Conservation (phyloP, 30 jellyfish, hydroid and myxozoan genomes). For the Turritopsis dohrnii region DNA sequence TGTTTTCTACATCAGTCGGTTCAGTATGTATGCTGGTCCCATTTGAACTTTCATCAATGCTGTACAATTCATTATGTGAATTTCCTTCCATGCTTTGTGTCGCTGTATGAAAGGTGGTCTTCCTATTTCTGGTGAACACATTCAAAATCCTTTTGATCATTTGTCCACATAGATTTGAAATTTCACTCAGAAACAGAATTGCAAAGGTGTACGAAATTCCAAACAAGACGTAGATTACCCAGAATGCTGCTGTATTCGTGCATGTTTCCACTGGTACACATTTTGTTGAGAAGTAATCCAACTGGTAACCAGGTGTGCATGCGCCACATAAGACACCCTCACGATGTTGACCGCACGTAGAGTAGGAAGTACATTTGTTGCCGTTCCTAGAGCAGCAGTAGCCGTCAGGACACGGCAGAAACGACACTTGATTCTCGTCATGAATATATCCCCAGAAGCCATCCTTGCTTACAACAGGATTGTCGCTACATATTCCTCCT, state of each 20-base stretch:
- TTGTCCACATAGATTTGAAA: not conserved
- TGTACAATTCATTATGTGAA: not conserved
- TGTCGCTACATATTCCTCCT: not conserved
- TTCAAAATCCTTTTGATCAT: not conserved
- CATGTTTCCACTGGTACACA: slow-evolving; percentile 20
- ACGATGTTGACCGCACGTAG: not conserved
- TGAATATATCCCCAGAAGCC: slow-evolving; percentile 34
- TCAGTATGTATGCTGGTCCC: not conserved
- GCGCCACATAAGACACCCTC: slow-evolving; percentile 10
- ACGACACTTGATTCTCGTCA: not conserved
- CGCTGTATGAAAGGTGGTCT: not conserved
- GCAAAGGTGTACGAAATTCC: not conserved
- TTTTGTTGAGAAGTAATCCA: slow-evolving; percentile 18
- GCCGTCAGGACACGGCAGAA: slow-evolving; percentile 17
- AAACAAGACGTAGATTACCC: slow-evolving; percentile 7
- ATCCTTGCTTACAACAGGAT: not conserved
- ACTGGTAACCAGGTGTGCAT: slow-evolving; percentile 27
- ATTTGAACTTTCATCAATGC: not conserved
- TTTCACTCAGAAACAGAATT: not conserved
- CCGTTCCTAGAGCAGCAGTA: slow-evolving; percentile 31
- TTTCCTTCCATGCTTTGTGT: not conserved
- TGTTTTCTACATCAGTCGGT: not conserved
- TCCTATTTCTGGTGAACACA: not conserved
- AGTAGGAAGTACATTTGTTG: slow-evolving; percentile 14
- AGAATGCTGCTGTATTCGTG: not conserved